Conservation (phyloP, 2,888 invertebrate genomes). For the Euclidia mi region DNA sequence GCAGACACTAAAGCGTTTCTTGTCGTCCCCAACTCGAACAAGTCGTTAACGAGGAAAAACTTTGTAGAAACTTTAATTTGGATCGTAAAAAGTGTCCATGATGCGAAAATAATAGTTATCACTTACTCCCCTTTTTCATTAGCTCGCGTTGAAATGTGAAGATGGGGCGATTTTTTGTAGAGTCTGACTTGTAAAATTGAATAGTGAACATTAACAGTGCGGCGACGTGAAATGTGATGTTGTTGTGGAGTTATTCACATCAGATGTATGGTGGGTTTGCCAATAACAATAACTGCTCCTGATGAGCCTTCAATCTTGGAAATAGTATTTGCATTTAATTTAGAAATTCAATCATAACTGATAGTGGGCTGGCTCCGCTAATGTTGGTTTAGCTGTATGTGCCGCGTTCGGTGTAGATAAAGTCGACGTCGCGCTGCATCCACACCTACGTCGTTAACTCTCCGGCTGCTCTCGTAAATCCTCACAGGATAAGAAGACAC, state of each 20-base stretch:
- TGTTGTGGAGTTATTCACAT: conserved; percentile 1
- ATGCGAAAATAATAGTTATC: conserved; percentile 66
- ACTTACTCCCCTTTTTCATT: conserved; percentile 62
- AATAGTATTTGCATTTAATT: conserved; percentile 17
- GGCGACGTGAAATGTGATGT: background rate
- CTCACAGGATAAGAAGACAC: background rate
- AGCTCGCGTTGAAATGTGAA: conserved; percentile 51
- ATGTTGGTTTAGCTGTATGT: conserved; percentile 2
- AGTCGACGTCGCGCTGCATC: too few species aligned
- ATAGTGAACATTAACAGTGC: conserved; percentile 20
- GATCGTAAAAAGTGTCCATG: conserved; percentile 61
- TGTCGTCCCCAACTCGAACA: conserved; percentile 61
- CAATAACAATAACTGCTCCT: background rate
- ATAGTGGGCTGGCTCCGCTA: background rate
- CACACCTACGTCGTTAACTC: too few species aligned
- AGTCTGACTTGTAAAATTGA: conserved; percentile 41
- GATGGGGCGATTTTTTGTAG: conserved; percentile 52
- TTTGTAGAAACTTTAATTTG: conserved; percentile 64
- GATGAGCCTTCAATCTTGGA: conserved; percentile 2
- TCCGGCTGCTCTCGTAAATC: background rate
- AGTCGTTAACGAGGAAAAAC: conserved; percentile 68
- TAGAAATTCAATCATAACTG: conserved; percentile 2
- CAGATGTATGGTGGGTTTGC: too few species aligned
- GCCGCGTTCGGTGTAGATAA: background rate
- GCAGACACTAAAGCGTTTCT: conserved; percentile 63